Evolutionary conservation across 2,888 invertebrate species (phyloP).

Genomic region (Aethes cnicana): DNA sequence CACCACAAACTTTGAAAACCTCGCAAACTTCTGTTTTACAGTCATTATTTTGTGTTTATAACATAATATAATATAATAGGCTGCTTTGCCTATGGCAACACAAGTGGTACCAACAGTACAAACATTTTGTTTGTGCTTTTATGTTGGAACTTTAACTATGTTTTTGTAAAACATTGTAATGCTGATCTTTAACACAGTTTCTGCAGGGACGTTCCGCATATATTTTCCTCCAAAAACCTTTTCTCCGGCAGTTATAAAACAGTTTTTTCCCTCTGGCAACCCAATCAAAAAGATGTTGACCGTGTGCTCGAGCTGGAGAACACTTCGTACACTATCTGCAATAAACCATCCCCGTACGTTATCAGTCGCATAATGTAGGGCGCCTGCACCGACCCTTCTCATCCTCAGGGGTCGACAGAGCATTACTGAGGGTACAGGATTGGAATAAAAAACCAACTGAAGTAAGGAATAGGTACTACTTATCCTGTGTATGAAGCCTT

Average conservation of each 20-base stretch:
- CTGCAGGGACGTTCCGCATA: too few relatives aligned
- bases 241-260: too few relatives aligned
- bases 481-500: too few relatives aligned
- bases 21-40: conserved; percentile 25
- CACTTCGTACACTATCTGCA: conserved; percentile 10
- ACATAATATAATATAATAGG: conserved; percentile 12
- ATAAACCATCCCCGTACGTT: conserved; percentile 12
- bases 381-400: conserved; percentile 15
- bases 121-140: too few relatives aligned
- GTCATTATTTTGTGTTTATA: conserved; percentile 13
- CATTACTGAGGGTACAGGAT: background rate
- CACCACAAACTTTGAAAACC: conserved; percentile 28
- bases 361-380: conserved; percentile 14
- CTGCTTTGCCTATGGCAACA: conserved; percentile 27
- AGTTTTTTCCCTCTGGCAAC: background rate
- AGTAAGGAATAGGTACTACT: too few relatives aligned
- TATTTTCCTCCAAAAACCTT: too few relatives aligned
- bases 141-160: too few relatives aligned
- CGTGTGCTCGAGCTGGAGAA: background rate
- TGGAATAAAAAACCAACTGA: too few relatives aligned
- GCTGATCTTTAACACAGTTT: too few relatives aligned
- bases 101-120: conserved; percentile 11
- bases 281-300: conserved; percentile 1
- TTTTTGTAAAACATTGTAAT: too few relatives aligned
- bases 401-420: conserved; percentile 1